phyloP scores from a whole-genome alignment of 1,140 invertebrate genomes.

The Eupristina koningsbergeri region DNA sequence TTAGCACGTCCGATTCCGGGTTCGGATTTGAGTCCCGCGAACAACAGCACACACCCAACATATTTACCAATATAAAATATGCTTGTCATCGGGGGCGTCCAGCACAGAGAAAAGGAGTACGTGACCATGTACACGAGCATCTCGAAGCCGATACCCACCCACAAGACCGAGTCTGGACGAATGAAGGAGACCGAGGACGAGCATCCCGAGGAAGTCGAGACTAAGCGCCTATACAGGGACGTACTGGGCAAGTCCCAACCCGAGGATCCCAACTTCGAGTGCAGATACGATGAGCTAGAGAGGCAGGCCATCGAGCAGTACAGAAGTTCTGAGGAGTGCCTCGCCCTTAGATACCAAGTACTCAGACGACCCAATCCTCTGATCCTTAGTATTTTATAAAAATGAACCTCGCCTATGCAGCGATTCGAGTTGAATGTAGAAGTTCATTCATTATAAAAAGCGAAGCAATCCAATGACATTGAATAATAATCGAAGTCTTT shows the following conservation, averaged over 20 bases:
- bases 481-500: background rate
- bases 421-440: background rate
- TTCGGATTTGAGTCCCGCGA: background rate
- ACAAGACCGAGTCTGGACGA: background rate
- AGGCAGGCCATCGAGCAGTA: slow-evolving; percentile 69
- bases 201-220: slow-evolving; percentile 38
- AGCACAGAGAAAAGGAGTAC: slow-evolving; percentile 40
- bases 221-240: slow-evolving; percentile 61
- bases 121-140: slow-evolving; percentile 33
- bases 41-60: background rate
- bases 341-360: slow-evolving; percentile 67
- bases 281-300: slow-evolving; percentile 66
- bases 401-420: background rate
- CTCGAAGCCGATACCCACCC: background rate
- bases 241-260: slow-evolving; percentile 41
- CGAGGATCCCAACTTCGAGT: slow-evolving; percentile 53
- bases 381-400: background rate
- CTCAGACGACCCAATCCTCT: background rate
- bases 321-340: slow-evolving; percentile 64
- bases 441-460: too few species aligned
- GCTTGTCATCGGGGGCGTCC: background rate
- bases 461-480: too few species aligned
- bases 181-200: background rate
- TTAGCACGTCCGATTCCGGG: background rate
- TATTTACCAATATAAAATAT: slow-evolving; percentile 7